Evolutionary conservation across 2,888 invertebrate species (phyloP).

Genomic region (Platycheirus rosarum): DNA sequence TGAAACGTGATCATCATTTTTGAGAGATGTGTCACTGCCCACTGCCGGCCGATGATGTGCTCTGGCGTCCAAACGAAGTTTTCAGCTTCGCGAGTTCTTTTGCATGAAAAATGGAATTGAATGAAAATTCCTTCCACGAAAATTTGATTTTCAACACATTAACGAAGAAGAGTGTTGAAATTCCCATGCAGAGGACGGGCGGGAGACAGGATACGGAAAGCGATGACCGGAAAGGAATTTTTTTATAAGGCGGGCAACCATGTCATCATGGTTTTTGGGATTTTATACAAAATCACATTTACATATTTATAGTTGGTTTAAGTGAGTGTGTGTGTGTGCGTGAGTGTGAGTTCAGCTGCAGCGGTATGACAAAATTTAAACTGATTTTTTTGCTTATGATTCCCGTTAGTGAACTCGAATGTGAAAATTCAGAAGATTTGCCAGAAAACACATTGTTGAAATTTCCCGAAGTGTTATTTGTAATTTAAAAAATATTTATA

Average conservation of each 20-base stretch:
- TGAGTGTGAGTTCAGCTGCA: slow-evolving; percentile 36
- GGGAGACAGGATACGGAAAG: slow-evolving; percentile 4
- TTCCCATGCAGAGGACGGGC: background rate
- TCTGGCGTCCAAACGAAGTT: background rate
- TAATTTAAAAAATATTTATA: too few species aligned
- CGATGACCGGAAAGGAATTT: slow-evolving; percentile 26
- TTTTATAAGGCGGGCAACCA: background rate
- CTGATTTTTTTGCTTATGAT: slow-evolving; percentile 63
- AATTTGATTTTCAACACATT: slow-evolving; percentile 72
- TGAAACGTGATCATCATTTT: slow-evolving; percentile 68
- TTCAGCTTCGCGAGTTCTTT: slow-evolving; percentile 11
- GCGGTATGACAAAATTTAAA: slow-evolving; percentile 62
- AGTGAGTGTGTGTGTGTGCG: background rate
- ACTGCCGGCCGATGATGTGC: background rate
- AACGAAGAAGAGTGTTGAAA: slow-evolving; percentile 38
- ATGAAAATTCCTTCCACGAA: slow-evolving; percentile 68
- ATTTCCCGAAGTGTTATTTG: slow-evolving; percentile 27
- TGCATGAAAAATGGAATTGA: slow-evolving; percentile 49
- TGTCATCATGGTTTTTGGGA: slow-evolving; percentile 14
- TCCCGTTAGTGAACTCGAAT: slow-evolving; percentile 45
- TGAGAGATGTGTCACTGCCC: slow-evolving; percentile 32
- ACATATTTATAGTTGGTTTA: too few species aligned
- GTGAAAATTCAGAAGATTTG: slow-evolving; percentile 53
- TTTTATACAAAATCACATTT: background rate
- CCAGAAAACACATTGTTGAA: slow-evolving; percentile 42